phyloP scores from a whole-genome alignment of 92 coral and sea anemone species.

The Montipora capitata region DNA sequence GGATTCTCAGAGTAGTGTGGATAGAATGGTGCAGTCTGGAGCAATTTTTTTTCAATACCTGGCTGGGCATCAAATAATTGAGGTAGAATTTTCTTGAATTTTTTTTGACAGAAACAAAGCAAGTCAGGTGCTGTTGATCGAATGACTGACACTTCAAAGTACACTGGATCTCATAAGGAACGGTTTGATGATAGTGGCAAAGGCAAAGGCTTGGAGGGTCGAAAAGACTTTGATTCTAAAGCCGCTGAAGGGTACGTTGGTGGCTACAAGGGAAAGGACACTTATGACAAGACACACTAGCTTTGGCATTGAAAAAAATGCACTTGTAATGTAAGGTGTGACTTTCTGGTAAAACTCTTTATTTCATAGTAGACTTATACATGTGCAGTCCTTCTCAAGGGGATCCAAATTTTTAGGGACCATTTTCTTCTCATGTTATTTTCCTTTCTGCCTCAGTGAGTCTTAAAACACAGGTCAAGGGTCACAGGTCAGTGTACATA shows the following conservation, averaged over 20 bases:
- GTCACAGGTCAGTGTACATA: too few relatives aligned
- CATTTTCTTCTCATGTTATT: too few relatives aligned
- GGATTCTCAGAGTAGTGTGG: background rate
- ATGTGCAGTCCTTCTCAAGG: too few relatives aligned
- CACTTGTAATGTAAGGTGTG: background rate
- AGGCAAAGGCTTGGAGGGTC: slow-evolving; percentile 95
- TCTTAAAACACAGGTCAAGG: too few relatives aligned
- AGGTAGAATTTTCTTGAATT: background rate
- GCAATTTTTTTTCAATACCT: too few relatives aligned
- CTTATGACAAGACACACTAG: slow-evolving; percentile 85
- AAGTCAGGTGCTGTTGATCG: slow-evolving; percentile 96
- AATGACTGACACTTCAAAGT: slow-evolving; percentile 93
- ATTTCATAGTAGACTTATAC: too few relatives aligned
- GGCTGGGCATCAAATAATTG: too few relatives aligned
- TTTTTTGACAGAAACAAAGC: slow-evolving; percentile 81
- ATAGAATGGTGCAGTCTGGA: background rate
- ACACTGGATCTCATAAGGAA: slow-evolving; percentile 99
- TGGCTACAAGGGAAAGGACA: slow-evolving; percentile 91
- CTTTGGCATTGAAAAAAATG: background rate
- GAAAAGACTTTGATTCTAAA: slow-evolving; percentile 84
- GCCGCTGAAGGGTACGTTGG: slow-evolving; percentile 94
- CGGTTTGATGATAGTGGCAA: slow-evolving; percentile 96
- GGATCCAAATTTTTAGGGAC: too few relatives aligned
- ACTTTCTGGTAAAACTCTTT: background rate
- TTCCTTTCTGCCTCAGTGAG: too few relatives aligned